These are phyloP conservation scores for Chlorops oryzae DNA, from an alignment of 1,140 invertebrate species.

Conservation along the genomic window DNA sequence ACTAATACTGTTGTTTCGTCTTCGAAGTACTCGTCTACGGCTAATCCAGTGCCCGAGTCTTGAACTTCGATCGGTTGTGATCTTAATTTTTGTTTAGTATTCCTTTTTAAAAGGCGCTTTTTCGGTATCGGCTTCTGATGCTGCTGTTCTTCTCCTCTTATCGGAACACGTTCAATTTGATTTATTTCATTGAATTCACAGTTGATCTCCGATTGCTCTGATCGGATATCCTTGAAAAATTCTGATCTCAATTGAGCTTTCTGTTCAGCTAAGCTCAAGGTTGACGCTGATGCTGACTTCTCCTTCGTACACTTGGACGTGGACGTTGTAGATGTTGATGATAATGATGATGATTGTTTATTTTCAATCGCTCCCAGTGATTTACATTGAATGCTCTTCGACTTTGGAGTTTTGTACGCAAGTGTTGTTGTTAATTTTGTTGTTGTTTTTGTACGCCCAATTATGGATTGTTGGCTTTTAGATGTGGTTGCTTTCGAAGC, in stretches of 20 bases:
- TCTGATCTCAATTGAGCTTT: conserved; percentile 14
- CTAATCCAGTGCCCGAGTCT: no score
- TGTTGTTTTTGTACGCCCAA: no score
- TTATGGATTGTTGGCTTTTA: no score
- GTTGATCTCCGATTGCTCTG: no score
- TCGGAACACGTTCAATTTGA: background rate
- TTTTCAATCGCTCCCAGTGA: conserved; percentile 5
- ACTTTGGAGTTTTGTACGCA: background rate
- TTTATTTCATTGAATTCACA: conserved; percentile 4
- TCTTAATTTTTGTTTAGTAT: conserved; percentile 5
- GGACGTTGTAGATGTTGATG: background rate
- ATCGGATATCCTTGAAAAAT: conserved; percentile 13
- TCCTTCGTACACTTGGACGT: no score
- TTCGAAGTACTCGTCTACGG: no score
- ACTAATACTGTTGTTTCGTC: no score
- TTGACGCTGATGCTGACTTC: background rate
- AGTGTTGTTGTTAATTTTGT: background rate
- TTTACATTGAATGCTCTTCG: conserved; percentile 8
- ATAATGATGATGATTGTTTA: background rate
- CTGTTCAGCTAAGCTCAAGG: conserved; percentile 8
- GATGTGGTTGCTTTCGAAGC: no score
- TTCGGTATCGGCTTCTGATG: background rate
- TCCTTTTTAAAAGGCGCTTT: conserved; percentile 23
- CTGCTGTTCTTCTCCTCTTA: background rate
- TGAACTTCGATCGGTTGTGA: background rate